Conservation (phyloP, 1,140 invertebrate species). For the Listronotus bonariensis region DNA sequence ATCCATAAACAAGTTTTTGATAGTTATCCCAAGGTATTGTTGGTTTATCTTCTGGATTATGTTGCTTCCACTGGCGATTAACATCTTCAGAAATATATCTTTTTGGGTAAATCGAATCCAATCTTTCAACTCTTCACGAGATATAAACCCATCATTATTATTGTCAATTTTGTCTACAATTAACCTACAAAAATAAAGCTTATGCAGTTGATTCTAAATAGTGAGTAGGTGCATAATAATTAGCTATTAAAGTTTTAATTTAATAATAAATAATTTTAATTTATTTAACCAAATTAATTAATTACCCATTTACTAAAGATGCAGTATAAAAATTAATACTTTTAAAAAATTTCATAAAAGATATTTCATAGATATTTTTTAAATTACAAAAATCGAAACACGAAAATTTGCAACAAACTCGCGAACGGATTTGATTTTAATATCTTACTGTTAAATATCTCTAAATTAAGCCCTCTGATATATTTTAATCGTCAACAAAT, state of each 20-base stretch:
- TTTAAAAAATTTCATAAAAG: no score
- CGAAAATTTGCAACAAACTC: no score
- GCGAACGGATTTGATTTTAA: no score
- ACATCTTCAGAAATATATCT: slow-evolving; percentile 92
- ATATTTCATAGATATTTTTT: no score
- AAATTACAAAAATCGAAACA: no score
- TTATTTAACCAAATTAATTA: no score
- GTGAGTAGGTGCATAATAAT: not conserved
- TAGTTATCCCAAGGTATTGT: slow-evolving; percentile 86
- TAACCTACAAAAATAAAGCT: slow-evolving; percentile 63
- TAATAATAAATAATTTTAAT: not conserved
- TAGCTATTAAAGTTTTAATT: not conserved
- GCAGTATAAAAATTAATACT: no score
- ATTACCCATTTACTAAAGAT: no score
- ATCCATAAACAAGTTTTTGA: slow-evolving; percentile 81
- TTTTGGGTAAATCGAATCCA: slow-evolving; percentile 95
- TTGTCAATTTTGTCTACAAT: slow-evolving; percentile 96
- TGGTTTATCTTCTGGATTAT: slow-evolving; percentile 80
- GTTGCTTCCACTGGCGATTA: slow-evolving; percentile 88
- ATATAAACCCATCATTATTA: slow-evolving; percentile 84
- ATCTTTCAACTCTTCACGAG: slow-evolving; percentile 87
- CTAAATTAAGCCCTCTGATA: no score
- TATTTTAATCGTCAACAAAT: no score
- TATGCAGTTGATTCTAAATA: not conserved
- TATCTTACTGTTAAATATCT: no score